These are phyloP conservation scores for Drosophila trapezifrons DNA, from an alignment of 1,140 invertebrate species.

Conservation along the genomic window DNA sequence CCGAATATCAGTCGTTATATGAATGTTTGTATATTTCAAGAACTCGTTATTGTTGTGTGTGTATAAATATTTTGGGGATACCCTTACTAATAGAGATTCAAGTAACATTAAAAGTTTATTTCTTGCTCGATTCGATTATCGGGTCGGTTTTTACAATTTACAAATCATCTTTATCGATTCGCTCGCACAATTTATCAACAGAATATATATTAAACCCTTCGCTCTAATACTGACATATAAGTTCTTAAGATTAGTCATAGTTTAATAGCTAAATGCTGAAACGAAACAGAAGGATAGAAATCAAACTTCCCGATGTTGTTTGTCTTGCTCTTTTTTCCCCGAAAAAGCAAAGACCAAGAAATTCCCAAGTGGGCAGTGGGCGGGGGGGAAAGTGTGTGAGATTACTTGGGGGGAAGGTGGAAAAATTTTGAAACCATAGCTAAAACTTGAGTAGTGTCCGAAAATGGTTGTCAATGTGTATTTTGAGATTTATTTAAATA, in stretches of 20 bases:
- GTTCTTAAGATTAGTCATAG: constrained; percentile 64
- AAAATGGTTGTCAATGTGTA: constrained; percentile 23
- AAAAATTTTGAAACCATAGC: constrained; percentile 70
- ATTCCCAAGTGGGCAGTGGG: neutral
- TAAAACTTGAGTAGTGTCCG: constrained; percentile 51
- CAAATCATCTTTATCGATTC: constrained; percentile 62
- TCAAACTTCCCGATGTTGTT: constrained; percentile 65
- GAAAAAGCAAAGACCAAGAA: constrained; percentile 13
- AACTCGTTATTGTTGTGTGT: constrained; percentile 33
- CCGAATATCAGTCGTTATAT: constrained; percentile 70
- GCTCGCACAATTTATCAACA: constrained; percentile 47
- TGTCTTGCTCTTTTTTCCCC: neutral
- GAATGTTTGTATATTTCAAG: constrained; percentile 17
- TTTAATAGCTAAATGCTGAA: constrained; percentile 66
- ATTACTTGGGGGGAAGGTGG: constrained; percentile 1
- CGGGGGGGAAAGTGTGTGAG: constrained; percentile 14
- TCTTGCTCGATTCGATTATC: constrained; percentile 41
- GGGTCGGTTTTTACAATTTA: constrained; percentile 69
- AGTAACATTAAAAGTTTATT: constrained; percentile 74
- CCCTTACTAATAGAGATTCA: constrained; percentile 43
- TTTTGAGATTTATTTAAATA: constrained; percentile 52
- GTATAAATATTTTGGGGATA: constrained; percentile 33
- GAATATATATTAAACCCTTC: constrained; percentile 36
- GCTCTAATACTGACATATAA: constrained; percentile 71
- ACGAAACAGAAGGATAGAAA: constrained; percentile 56